Evolutionary conservation across 2,888 invertebrate species (phyloP).

Genomic region (Amitus sp.): DNA sequence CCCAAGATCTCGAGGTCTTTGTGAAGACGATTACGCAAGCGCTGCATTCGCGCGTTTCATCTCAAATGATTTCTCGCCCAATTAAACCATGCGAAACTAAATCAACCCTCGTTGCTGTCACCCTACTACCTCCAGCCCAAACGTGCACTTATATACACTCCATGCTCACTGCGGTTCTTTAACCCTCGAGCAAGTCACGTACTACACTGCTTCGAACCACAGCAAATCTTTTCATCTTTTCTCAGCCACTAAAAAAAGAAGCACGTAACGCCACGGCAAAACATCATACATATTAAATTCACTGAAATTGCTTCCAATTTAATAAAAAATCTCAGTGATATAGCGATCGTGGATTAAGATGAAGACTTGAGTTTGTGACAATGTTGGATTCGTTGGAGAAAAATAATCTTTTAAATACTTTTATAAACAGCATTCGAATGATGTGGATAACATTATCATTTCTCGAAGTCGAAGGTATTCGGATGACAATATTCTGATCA

Average conservation of each 20-base stretch:
- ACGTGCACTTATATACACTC: slow-evolving; percentile 56
- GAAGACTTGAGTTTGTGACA: too few species aligned
- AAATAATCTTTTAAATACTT: too few species aligned
- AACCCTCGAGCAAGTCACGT: slow-evolving; percentile 37
- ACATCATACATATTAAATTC: slow-evolving; percentile 49
- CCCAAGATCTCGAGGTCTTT: slow-evolving; percentile 39
- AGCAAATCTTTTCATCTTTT: slow-evolving; percentile 44
- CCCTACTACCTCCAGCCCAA: slow-evolving; percentile 38
- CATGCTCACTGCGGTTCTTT: slow-evolving; percentile 48
- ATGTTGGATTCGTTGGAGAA: too few species aligned
- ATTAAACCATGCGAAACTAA: slow-evolving; percentile 63
- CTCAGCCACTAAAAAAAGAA: slow-evolving; percentile 38
- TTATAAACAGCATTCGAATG: too few species aligned
- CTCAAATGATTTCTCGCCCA: slow-evolving; percentile 65
- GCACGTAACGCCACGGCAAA: slow-evolving; percentile 45
- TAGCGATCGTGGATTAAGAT: slow-evolving; percentile 14
- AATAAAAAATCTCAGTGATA: slow-evolving; percentile 13
- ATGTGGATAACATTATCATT: too few species aligned
- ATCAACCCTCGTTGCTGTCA: slow-evolving; percentile 43
- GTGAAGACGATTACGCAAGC: slow-evolving; percentile 60
- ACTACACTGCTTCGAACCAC: slow-evolving; percentile 33
- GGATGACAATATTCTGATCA: too few species aligned
- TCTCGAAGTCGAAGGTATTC: too few species aligned
- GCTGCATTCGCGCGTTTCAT: slow-evolving; percentile 60
- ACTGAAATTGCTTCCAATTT: slow-evolving; percentile 42